Evolutionary conservation across 2,888 invertebrate genomes (phyloP), one percentile per base, ranked within the genome.

Genomic region (Eurois occulta): DNA sequence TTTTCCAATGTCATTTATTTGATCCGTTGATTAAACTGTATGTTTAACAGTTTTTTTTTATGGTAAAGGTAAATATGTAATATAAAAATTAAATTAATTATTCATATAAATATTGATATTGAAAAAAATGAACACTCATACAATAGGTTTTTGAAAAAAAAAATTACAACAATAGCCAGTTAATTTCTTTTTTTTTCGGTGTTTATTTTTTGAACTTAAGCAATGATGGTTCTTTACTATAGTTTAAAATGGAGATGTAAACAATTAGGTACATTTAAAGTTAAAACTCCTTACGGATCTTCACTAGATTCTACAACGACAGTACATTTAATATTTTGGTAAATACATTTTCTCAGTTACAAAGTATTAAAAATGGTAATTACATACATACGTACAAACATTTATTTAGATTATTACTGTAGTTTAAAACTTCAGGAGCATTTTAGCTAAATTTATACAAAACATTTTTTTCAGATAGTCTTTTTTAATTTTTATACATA

Each of bases 331-430:
- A 90, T 84, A 88, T 77, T 81, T 86, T 78, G 60, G 85, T 88
- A 87, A 87, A 90, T 88, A 89, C 87, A 75, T 55, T 6, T 66
- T 83, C 83, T 91, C 88, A 88, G 85, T 87, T 87, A 67, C 38
- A 75, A 72, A 84, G 64, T 84, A 83, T 87, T 89, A 88, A 90
- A 92, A 92, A 90, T 90, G 80, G 86, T 91, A 85, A 81, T 84
- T 81, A 86, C 62, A 86, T 83, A 75, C 83, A 88, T 87, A 83
- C 87, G 88, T 91, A 91, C 86, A 91, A 91, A 93, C 91, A 93
- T 91, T 89, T 88, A 91, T 85, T 88, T 87, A 82, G 81, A 85
- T 88, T 77, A 52, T 74, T 64, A 71, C 72, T 43, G 76, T 75
- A 38, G 67, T 74, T 77, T 32, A 75, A 55, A 81, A 79, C 84